A percentile compares a stretch with the other conserved stretches of the same genome.
Evolutionary conservation across 2,888 invertebrate species (phyloP).

Genomic region (Meghimatium bilineatum): DNA sequence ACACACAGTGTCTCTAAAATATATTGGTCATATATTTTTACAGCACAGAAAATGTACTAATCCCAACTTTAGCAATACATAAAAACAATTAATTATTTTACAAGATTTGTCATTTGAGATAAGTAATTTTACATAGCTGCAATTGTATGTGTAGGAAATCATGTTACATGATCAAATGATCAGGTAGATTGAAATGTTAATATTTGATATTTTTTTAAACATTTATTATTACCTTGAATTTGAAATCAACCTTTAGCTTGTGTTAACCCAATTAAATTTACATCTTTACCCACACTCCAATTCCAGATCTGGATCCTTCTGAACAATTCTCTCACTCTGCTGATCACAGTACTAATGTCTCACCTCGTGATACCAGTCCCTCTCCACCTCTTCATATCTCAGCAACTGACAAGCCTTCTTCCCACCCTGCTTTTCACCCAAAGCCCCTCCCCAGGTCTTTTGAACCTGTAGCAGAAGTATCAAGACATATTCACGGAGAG

Average conservation of each 20-base stretch:
- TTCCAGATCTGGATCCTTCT: slow-evolving; percentile 54
- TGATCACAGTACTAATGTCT: slow-evolving; percentile 38
- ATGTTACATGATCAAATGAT: background rate
- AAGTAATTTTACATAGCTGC: background rate
- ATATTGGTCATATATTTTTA: background rate
- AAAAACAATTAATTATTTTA: background rate
- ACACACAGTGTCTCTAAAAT: no score
- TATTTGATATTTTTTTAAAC: background rate
- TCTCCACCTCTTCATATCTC: slow-evolving; percentile 40
- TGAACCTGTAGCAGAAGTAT: slow-evolving; percentile 32
- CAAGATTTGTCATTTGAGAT: background rate
- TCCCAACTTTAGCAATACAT: background rate
- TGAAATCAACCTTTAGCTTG: background rate
- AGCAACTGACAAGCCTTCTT: slow-evolving; percentile 29
- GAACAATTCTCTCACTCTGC: slow-evolving; percentile 51
- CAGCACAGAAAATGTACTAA: background rate
- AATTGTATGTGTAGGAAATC: background rate
- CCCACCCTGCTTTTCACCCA: slow-evolving; percentile 32
- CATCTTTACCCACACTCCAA: background rate
- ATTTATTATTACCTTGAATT: background rate
- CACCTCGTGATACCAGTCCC: slow-evolving; percentile 52
- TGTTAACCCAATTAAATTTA: background rate
- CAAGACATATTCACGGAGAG: background rate
- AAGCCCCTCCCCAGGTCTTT: slow-evolving; percentile 28
- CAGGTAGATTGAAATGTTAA: background rate